phyloP scores from a whole-genome alignment of 2,888 invertebrate genomes.

The Incurvaria masculella region DNA sequence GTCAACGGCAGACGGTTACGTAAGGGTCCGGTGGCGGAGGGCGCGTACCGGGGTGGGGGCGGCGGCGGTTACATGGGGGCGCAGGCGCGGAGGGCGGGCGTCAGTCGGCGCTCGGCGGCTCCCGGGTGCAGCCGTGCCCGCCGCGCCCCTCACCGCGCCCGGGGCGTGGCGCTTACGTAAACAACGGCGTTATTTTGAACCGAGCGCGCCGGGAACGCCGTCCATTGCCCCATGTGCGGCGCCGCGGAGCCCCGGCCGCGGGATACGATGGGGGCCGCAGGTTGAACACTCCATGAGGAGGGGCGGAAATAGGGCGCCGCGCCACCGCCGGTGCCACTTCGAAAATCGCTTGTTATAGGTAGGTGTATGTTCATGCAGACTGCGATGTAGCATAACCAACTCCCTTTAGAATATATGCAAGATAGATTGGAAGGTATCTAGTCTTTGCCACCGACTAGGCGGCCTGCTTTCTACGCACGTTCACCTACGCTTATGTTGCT shows the following conservation, averaged over 20 bases:
- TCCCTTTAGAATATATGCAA: no score
- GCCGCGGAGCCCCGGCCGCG: slow-evolving; percentile 29
- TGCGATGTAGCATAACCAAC: no score
- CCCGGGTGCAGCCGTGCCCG: slow-evolving; percentile 33
- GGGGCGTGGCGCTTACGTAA: slow-evolving; percentile 59
- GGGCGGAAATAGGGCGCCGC: slow-evolving; percentile 32
- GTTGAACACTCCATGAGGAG: slow-evolving; percentile 39
- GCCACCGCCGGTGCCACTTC: slow-evolving; percentile 44
- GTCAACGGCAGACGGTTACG: background rate
- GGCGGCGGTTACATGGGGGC: slow-evolving; percentile 14
- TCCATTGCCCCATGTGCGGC: slow-evolving; percentile 20
- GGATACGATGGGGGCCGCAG: slow-evolving; percentile 37
- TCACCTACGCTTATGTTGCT: no score
- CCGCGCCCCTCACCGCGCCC: slow-evolving; percentile 54
- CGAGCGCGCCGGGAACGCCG: background rate
- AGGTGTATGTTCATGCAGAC: slow-evolving; percentile 10
- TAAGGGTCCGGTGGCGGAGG: background rate
- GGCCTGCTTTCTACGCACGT: no score
- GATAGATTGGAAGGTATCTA: no score
- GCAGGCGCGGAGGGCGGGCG: slow-evolving; percentile 20
- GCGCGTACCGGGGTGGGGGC: no score
- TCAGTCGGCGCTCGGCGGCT: slow-evolving; percentile 52
- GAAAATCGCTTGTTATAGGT: slow-evolving; percentile 48
- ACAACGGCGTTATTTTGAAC: slow-evolving; percentile 23
- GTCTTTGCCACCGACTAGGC: no score